phyloP scores from a whole-genome alignment of 2,113 vertebrate species.

The Entosphenus tridentatus region DNA sequence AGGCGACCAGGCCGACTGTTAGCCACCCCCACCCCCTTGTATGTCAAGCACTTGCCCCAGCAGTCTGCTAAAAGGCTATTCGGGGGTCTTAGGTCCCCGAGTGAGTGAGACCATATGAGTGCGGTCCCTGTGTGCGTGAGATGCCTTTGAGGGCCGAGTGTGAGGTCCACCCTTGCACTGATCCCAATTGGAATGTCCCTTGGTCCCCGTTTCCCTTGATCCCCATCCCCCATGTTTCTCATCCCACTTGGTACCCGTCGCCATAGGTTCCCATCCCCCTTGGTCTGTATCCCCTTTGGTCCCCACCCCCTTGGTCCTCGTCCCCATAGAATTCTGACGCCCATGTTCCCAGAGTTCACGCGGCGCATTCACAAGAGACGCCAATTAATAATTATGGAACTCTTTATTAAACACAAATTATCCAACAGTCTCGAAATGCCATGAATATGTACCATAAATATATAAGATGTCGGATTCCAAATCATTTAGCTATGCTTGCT shows the following conservation, averaged over 20 bases:
- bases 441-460: neutral
- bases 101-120: too few species aligned
- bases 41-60: too few species aligned
- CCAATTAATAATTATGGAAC: neutral
- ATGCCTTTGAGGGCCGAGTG: too few species aligned
- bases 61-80: too few species aligned
- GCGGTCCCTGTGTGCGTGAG: too few species aligned
- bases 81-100: too few species aligned
- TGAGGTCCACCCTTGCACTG: neutral
- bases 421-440: constrained; percentile 5
- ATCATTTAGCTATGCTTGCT: too few species aligned
- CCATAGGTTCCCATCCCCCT: neutral
- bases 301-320: neutral
- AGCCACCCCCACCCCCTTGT: too few species aligned
- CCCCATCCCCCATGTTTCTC: neutral
- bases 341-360: neutral
- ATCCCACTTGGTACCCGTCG: neutral
- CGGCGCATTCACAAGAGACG: neutral
- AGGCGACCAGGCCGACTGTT: too few species aligned
- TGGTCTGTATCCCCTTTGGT: neutral
- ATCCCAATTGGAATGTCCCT: neutral
- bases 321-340: neutral
- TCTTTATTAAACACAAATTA: constrained; percentile 5
- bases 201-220: neutral
- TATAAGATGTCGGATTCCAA: too few species aligned